phyloP scores from a whole-genome alignment of 1,140 invertebrate genomes.

The Drosophila pectinifera region DNA sequence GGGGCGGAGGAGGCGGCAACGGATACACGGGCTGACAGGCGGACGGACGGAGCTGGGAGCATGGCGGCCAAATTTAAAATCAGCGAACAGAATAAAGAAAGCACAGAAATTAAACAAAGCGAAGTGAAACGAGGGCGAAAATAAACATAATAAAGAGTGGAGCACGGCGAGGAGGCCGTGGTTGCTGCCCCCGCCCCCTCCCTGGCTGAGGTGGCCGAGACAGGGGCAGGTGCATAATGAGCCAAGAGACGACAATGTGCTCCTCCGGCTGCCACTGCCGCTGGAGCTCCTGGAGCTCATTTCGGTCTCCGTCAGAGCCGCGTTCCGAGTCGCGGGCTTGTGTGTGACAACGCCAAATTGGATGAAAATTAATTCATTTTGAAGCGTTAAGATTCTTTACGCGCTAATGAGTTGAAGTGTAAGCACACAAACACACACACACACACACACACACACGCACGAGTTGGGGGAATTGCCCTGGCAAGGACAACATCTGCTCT shows the following conservation, averaged over 20 bases:
- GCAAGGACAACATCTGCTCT: constrained; percentile 59
- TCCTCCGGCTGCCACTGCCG: constrained; percentile 16
- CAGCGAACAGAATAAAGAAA: constrained; percentile 35
- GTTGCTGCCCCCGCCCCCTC: too few relatives aligned
- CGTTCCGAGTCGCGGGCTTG: constrained; percentile 19
- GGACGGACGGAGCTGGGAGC: constrained; percentile 13
- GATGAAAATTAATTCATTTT: constrained; percentile 83
- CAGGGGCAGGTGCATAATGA: constrained; percentile 68
- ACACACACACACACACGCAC: constrained; percentile 5
- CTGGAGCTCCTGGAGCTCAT: not conserved
- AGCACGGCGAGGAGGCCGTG: not conserved
- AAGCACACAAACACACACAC: constrained; percentile 25
- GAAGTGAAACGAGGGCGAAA: constrained; percentile 10
- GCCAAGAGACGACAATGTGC: constrained; percentile 53
- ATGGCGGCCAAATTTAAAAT: constrained; percentile 49
- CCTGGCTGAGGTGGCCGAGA: too few relatives aligned
- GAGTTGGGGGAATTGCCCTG: constrained; percentile 20
- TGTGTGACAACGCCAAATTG: constrained; percentile 71
- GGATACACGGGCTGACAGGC: constrained; percentile 37
- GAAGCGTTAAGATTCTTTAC: constrained; percentile 80
- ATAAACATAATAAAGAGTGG: constrained; percentile 27
- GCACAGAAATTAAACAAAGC: constrained; percentile 49
- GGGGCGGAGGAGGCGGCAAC: too few relatives aligned
- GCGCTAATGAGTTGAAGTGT: constrained; percentile 81
- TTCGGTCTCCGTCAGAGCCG: constrained; percentile 2